A percentile compares a stretch with the other conserved stretches of the same genome.
These are phyloP conservation scores for Drosophila simulans DNA, from an alignment of 1,140 invertebrate species.

Conservation along the genomic window DNA sequence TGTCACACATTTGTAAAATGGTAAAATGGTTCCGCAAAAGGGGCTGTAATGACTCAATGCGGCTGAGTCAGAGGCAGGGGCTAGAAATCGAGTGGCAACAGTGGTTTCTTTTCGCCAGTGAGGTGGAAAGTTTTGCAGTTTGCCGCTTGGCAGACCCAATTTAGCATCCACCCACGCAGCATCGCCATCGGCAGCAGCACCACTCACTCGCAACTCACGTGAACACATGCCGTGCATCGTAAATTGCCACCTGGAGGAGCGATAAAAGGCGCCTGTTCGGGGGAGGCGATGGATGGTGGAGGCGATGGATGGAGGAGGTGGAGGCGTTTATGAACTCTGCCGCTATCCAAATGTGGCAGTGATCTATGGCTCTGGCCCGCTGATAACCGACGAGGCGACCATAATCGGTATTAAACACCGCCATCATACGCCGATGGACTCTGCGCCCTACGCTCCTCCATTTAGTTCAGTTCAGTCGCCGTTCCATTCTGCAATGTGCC, in stretches of 20 bases:
- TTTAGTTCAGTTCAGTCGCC: neutral
- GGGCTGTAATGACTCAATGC: constrained; percentile 9
- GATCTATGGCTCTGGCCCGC: constrained; percentile 17
- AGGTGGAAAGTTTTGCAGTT: constrained; percentile 15
- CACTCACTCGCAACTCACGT: constrained; percentile 20
- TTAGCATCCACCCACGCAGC: constrained; percentile 32
- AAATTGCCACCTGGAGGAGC: constrained; percentile 30
- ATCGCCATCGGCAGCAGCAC: neutral
- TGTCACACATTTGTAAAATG: neutral
- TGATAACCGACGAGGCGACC: constrained; percentile 11
- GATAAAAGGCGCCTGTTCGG: constrained; percentile 5
- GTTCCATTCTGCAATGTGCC: constrained; percentile 11
- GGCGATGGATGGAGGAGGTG: neutral
- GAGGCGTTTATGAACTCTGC: neutral
- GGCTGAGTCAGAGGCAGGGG: neutral
- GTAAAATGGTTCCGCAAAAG: constrained; percentile 1
- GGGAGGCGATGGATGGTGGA: neutral
- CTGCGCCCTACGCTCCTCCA: neutral
- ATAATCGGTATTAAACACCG: constrained; percentile 9
- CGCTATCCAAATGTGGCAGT: constrained; percentile 9
- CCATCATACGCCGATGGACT: constrained; percentile 13
- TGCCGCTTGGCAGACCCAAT: neutral
- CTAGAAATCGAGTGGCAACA: constrained; percentile 6
- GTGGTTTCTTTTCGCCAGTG: constrained; percentile 14
- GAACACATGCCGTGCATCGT: constrained; percentile 13